phyloP scores from a whole-genome alignment of 2,113 vertebrate genomes.

The Neotoma lepida region DNA sequence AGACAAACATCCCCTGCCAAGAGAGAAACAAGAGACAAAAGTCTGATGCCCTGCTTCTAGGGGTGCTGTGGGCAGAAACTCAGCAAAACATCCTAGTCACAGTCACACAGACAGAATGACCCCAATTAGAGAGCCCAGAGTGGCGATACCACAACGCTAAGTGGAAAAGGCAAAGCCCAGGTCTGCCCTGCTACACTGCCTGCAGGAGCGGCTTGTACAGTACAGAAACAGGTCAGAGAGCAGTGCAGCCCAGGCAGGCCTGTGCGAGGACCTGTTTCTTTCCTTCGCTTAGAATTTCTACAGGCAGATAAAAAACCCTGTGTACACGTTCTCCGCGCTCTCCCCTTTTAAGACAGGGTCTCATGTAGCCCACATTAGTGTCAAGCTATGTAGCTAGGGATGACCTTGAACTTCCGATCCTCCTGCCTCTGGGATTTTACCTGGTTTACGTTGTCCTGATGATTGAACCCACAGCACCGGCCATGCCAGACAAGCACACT shows the following conservation, averaged over 20 bases:
- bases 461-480: not conserved
- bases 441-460: not conserved
- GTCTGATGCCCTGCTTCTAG: not conserved
- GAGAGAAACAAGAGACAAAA: not conserved
- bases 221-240: fast-evolving
- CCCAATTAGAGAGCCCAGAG: not conserved
- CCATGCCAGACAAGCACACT: not conserved
- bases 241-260: not conserved
- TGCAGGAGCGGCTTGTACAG: fast-evolving
- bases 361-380: not conserved
- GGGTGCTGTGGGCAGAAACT: not conserved
- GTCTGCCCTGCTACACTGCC: fast-evolving
- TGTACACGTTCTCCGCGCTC: not conserved
- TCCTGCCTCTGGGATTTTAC: not conserved
- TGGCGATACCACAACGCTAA: too few species aligned
- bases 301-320: not conserved
- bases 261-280: not conserved
- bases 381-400: not conserved
- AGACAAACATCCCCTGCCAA: not conserved
- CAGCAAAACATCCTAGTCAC: not conserved
- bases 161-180: fast-evolving
- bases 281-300: not conserved
- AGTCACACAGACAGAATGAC: not conserved
- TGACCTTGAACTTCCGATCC: not conserved
- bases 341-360: too few species aligned